phyloP scores from a whole-genome alignment of 1,140 invertebrate genomes.

The Penaeus japonicus region DNA sequence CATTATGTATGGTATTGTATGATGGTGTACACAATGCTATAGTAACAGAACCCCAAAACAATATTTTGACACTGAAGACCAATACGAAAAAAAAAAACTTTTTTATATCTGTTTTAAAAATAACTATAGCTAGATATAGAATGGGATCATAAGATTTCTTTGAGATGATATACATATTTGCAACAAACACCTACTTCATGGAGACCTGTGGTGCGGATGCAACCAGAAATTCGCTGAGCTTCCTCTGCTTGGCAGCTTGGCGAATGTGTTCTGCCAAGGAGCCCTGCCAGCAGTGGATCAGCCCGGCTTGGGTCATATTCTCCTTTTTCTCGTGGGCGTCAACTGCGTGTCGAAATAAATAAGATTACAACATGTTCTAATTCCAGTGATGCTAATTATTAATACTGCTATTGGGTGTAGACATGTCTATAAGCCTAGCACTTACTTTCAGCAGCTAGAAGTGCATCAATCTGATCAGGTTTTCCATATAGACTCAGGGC shows the following conservation, averaged over 20 bases:
- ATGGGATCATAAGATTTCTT: too few species aligned
- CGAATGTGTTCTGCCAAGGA: conserved; percentile 43
- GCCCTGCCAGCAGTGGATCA: conserved; percentile 53
- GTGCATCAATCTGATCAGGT: conserved; percentile 15
- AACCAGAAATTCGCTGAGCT: conserved; percentile 43
- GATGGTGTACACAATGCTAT: too few species aligned
- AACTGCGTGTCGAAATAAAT: conserved; percentile 10
- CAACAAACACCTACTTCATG: conserved; percentile 18
- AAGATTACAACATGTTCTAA: background rate
- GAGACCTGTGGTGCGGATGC: conserved; percentile 49
- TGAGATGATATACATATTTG: background rate
- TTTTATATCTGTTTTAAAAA: background rate
- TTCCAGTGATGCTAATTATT: background rate
- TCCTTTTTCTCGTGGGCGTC: conserved; percentile 4
- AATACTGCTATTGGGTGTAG: background rate
- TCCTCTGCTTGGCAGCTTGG: conserved; percentile 36
- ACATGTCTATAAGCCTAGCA: background rate
- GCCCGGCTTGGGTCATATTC: background rate
- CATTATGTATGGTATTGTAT: too few species aligned
- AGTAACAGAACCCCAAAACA: too few species aligned
- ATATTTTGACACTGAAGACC: background rate
- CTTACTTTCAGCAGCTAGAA: conserved; percentile 30
- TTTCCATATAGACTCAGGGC: conserved; percentile 27
- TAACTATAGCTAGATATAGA: background rate
- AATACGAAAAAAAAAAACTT: background rate